Evolutionary conservation across 2,888 invertebrate genomes (phyloP).

Genomic region (Drosophila prostipennis): DNA sequence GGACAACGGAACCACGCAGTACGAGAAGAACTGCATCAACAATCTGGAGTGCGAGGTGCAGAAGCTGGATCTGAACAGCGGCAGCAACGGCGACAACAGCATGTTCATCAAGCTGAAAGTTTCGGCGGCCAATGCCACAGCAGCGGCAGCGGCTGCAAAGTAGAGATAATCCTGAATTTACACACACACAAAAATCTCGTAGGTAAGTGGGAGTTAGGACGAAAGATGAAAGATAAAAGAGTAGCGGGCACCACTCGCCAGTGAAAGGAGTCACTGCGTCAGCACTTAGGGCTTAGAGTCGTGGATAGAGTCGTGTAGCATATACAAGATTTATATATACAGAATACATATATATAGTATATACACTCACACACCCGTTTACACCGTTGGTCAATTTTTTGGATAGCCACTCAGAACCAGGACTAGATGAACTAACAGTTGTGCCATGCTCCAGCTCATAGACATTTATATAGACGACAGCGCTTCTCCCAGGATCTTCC

Average conservation of each 20-base stretch:
- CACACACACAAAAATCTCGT: slow-evolving; percentile 37
- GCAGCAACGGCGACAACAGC: slow-evolving; percentile 76
- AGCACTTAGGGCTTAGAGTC: slow-evolving; percentile 47
- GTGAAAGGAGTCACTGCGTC: slow-evolving; percentile 10
- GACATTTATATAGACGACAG: slow-evolving; percentile 22
- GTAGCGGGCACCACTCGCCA: slow-evolving; percentile 5
- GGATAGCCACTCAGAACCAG: slow-evolving; percentile 54
- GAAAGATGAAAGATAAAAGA: not conserved
- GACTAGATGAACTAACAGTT: slow-evolving; percentile 48
- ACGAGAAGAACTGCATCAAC: slow-evolving; percentile 82
- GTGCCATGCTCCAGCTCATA: slow-evolving; percentile 68
- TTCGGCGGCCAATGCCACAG: slow-evolving; percentile 69
- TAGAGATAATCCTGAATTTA: slow-evolving; percentile 39
- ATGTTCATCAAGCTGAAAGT: slow-evolving; percentile 83
- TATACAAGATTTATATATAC: slow-evolving; percentile 59
- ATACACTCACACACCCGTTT: slow-evolving; percentile 56
- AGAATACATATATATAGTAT: slow-evolving; percentile 43
- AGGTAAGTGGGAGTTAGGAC: slow-evolving; percentile 46
- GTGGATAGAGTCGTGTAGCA: slow-evolving; percentile 63
- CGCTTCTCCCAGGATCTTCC: slow-evolving; percentile 60
- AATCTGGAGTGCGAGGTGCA: slow-evolving; percentile 83
- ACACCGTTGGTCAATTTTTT: slow-evolving; percentile 72
- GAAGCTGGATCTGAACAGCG: slow-evolving; percentile 82
- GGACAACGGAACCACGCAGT: slow-evolving; percentile 72
- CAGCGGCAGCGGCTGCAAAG: slow-evolving; percentile 70